phyloP scores from a whole-genome alignment of 2,888 invertebrate species.

The Hecatera dysodea region DNA sequence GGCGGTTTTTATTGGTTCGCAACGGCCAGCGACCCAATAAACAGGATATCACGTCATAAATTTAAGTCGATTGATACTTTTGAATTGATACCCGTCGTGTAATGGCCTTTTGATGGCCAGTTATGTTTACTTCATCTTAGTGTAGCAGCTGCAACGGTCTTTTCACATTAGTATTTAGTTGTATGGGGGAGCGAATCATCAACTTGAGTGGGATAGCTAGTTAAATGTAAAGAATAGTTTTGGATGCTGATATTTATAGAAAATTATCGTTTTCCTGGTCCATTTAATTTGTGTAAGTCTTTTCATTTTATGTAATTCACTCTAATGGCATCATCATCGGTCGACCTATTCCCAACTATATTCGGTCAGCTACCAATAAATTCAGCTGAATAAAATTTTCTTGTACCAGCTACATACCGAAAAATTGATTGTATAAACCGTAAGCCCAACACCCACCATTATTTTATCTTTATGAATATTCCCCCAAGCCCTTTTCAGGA shows the following conservation, averaged over 20 bases:
- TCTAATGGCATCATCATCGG: too few species aligned
- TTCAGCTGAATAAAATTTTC: not conserved
- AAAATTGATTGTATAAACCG: not conserved
- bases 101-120: constrained; percentile 62
- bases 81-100: constrained; percentile 70
- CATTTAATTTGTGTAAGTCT: not conserved
- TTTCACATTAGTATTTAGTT: constrained; percentile 18
- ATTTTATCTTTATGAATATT: not conserved
- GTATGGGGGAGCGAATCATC: constrained; percentile 4
- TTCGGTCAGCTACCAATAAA: too few species aligned
- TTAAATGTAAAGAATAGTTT: not conserved
- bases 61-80: constrained; percentile 83
- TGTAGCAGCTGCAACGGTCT: constrained; percentile 24
- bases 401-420: not conserved
- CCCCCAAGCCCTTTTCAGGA: not conserved
- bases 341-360: too few species aligned
- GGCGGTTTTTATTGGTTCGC: constrained; percentile 82
- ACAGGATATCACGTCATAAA: constrained; percentile 82
- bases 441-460: not conserved
- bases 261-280: constrained; percentile 4
- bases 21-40: constrained; percentile 80
- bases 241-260: constrained; percentile 9
- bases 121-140: constrained; percentile 48
- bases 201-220: constrained; percentile 18
- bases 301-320: not conserved